phyloP scores from a whole-genome alignment of 2,888 invertebrate genomes.

The Prosopocoilus inquinatus region DNA sequence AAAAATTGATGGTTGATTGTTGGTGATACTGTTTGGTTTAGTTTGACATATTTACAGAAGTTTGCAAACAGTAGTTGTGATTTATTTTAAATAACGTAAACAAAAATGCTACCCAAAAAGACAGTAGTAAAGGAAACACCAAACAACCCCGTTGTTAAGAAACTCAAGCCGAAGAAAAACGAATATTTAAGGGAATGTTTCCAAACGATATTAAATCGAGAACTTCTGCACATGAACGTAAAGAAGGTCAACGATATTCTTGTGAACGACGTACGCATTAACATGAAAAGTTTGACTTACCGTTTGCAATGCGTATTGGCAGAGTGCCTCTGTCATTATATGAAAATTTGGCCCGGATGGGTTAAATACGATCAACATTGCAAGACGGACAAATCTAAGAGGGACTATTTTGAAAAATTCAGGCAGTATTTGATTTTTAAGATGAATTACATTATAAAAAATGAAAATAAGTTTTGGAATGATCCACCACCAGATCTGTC shows the following conservation, averaged over 20 bases:
- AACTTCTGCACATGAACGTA: slow-evolving; percentile 10
- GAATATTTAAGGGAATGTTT: slow-evolving; percentile 9
- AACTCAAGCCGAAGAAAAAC: slow-evolving; percentile 7
- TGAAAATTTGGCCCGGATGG: slow-evolving; percentile 31
- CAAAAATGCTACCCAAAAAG: slow-evolving; percentile 14
- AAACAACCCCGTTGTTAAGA: neutral
- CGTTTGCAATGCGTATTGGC: slow-evolving; percentile 63
- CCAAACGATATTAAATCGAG: slow-evolving; percentile 12
- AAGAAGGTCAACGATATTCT: slow-evolving; percentile 16
- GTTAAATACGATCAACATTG: slow-evolving; percentile 11
- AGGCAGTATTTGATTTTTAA: slow-evolving; percentile 23
- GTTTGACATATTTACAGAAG: too few relatives aligned
- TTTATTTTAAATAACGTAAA: neutral
- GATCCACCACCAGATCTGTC: neutral
- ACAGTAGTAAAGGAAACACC: slow-evolving; percentile 16
- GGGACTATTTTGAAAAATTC: slow-evolving; percentile 22
- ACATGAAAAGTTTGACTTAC: slow-evolving; percentile 10
- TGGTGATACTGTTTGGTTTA: too few relatives aligned
- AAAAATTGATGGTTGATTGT: too few relatives aligned
- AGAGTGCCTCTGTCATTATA: slow-evolving; percentile 28
- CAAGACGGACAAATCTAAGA: slow-evolving; percentile 4
- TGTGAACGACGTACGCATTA: slow-evolving; percentile 15
- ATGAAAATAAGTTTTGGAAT: slow-evolving; percentile 6
- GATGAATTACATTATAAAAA: slow-evolving; percentile 18
- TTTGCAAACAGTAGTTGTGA: too few relatives aligned